phyloP scores from a whole-genome alignment of 2,797 vertebrate genomes.

The Poecile montanus region DNA sequence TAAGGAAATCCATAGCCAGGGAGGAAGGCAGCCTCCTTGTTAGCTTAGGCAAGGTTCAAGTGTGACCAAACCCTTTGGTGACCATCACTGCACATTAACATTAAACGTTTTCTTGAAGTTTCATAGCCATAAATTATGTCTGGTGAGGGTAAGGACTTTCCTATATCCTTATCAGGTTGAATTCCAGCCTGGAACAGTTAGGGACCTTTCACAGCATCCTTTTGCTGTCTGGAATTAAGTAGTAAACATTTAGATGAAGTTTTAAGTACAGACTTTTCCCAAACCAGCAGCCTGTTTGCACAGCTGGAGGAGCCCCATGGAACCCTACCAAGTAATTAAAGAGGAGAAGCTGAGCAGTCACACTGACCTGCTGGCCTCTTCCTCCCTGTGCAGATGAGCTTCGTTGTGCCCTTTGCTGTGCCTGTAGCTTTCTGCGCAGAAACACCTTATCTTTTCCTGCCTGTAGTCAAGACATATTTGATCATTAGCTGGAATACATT shows the following conservation, averaged over 20 bases:
- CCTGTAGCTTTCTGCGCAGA: constrained; percentile 80
- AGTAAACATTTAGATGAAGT: not conserved
- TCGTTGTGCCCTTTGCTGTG: constrained; percentile 51
- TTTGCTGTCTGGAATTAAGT: not conserved
- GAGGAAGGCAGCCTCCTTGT: not conserved
- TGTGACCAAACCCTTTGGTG: not conserved
- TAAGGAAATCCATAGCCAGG: not conserved
- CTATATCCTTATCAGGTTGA: not conserved
- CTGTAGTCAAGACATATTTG: constrained; percentile 69
- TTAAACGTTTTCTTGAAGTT: not conserved
- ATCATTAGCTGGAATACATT: not conserved
- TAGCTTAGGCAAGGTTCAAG: not conserved
- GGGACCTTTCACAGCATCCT: not conserved
- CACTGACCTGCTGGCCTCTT: constrained; percentile 62
- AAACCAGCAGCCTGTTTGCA: not conserved
- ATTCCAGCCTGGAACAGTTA: not conserved
- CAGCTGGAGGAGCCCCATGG: not conserved
- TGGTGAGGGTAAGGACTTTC: not conserved
- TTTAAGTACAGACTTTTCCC: not conserved
- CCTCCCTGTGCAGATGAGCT: not conserved
- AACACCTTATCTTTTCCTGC: constrained; percentile 90
- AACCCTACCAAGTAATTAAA: fast-evolving
- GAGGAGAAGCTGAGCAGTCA: not conserved
- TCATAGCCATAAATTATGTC: not conserved
- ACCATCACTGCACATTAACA: not conserved